Evolutionary conservation across 2,797 vertebrate genomes (phyloP), one percentile per base, ranked within the genome.

Genomic region (Crocodylus rhombifer): DNA sequence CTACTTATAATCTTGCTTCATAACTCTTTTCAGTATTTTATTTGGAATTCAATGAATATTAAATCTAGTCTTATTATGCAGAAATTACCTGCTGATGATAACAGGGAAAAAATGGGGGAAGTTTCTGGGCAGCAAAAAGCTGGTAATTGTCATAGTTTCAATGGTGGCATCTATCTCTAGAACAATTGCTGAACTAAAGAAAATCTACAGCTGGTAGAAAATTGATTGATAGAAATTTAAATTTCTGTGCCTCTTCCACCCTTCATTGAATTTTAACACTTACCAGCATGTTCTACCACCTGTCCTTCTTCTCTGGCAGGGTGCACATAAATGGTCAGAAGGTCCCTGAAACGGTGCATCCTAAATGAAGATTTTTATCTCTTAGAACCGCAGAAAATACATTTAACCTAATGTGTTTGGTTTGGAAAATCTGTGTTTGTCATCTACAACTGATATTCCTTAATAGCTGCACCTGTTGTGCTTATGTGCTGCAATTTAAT

Each of bases 31-130:
- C 90, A 81, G 26, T 5, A 30, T 60, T 28, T 92, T 21, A 65
- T 78, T 75, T 81, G 7, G 9, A 94, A 93, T 91, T 87, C 80
- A 73, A 30, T 23, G 67, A 91, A 63, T 21, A 42, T 30, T 30
- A 23, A 17, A 56, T 64, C 13, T 62, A 17, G 56, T 85, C 77
- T 91, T 89, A 80, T 85, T 80, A 58, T 83, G 58, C 78, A 77
- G 30, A 93, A 89, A 75, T 20, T 71, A 51, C 78, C 62, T 67
- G 30, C 75, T 77, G 69, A 84, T 60, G 21, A 56, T 4, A 21
- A 57, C 23, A 15, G 56, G 33, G 64, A 76, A 69, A 69, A 78
- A 30, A 80, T 65, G 87, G 36, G 73, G 26, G 30, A 36, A 4
- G 30, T 28, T 79, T 28, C 42, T 71, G 60, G 55, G 67, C 67